A percentile compares a stretch with the other conserved stretches of the same genome.
These are phyloP conservation scores for Anarrhichthys ocellatus DNA, from an alignment of 2,113 vertebrate genomes.

Conservation along the genomic window DNA sequence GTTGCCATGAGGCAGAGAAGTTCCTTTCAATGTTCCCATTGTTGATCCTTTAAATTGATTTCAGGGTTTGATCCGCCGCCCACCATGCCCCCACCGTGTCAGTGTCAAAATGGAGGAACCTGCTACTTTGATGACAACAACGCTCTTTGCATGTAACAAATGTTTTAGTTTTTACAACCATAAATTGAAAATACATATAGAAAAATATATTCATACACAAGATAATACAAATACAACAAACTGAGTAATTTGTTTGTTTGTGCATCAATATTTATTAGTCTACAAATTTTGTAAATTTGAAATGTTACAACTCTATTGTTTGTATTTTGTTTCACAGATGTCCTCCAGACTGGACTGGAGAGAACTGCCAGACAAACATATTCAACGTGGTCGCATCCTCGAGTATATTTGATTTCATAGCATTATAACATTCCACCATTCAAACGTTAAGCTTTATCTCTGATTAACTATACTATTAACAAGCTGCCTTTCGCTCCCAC, in stretches of 20 bases:
- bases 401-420: constrained; percentile 51
- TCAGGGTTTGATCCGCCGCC: constrained; percentile 74
- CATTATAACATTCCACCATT: not conserved
- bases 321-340: constrained; percentile 65
- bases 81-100: constrained; percentile 79
- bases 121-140: constrained; percentile 81
- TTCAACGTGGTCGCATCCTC: constrained; percentile 57
- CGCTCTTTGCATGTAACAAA: constrained; percentile 77
- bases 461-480: not conserved
- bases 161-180: not conserved
- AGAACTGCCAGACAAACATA: constrained; percentile 70
- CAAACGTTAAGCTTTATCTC: not conserved
- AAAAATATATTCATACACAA: not conserved
- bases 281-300: not conserved
- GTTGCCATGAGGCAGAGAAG: not conserved
- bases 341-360: constrained; percentile 71
- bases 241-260: not conserved
- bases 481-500: not conserved
- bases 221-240: not conserved
- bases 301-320: not conserved
- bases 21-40: not conserved
- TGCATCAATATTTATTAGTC: too few species aligned
- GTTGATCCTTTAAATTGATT: not conserved
- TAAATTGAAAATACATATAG: not conserved
- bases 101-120: constrained; percentile 78